Base-by-base conservation (phyloP, 2,797 vertebrate species). In the Zalophus californianus region DNA sequence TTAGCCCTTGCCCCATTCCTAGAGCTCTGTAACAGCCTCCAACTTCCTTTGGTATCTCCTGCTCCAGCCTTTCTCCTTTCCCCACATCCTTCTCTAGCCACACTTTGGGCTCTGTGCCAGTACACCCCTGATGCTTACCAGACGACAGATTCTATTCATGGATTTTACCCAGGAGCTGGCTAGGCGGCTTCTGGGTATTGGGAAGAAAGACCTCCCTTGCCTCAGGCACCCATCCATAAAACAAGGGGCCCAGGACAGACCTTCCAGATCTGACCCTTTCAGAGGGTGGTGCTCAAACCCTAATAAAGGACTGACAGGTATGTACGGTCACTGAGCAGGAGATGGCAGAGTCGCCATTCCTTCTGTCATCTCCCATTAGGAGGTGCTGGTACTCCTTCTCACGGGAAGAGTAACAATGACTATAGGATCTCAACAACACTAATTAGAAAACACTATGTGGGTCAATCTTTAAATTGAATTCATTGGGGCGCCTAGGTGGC, bases 311-410 rank as follows among this genome's bases (percentile, higher is more conserved):
- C 86, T 38, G 14, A 66, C 14, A 58, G 94, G 72, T n/a, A 38
- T 10, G 13, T 80, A 60, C 93, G 0, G 0, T 23, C 44, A 62
- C 18, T 32, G 70, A 82, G 48, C 94, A 93, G 94, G 94, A 95
- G 96, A 50, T 89, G 96, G 94, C 97, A 96, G 90, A 68, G 13
- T 94, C 41, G 70, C 38, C 21, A 27, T 70, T 93, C 85, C 70
- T 94, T 96, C 72, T 13, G 14, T 29, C 54, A 38, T 90, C 82
- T 92, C 23, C 50, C 2, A 2, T 16, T 21, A 92, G 62, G 52
- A 52, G 35, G 16, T 41, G 20, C 68, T 50, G 23, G 3, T 29
- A 18, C 6, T 92, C n/a, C 41, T 94, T 72, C 38, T 70, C 41
- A 44, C 0, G 7, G 20, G 54, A 83, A 96, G n/a, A 84, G 38